phyloP scores from a whole-genome alignment of 1,140 invertebrate species.

The Brevipalpus yothersi region DNA sequence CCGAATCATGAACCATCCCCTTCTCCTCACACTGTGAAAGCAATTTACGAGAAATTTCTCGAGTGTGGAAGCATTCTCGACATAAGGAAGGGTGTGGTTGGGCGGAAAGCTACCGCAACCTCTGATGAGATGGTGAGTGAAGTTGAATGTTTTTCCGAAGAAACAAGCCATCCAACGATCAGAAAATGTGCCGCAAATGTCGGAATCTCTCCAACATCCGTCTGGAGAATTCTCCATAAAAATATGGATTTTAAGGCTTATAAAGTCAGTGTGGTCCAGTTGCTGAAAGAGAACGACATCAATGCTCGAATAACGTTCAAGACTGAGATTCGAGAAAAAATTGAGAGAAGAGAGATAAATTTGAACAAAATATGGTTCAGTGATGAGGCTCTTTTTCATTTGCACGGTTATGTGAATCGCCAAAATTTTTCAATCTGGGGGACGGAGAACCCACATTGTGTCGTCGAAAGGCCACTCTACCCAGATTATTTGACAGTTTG shows the following conservation, averaged over 20 bases:
- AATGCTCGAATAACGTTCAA: slow-evolving; percentile 1
- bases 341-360: neutral
- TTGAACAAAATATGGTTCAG: slow-evolving; percentile 2
- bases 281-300: neutral
- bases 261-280: slow-evolving; percentile 2
- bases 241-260: slow-evolving; percentile 2
- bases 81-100: neutral
- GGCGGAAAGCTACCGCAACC: neutral
- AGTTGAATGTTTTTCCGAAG: neutral
- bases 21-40: neutral
- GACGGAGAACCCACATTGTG: too few relatives aligned
- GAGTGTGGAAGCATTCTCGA: neutral
- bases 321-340: neutral
- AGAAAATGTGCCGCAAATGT: neutral
- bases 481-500: too few relatives aligned
- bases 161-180: neutral
- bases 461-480: too few relatives aligned
- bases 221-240: neutral
- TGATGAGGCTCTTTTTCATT: slow-evolving; percentile 7
- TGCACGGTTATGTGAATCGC: slow-evolving; percentile 1
- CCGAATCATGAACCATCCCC: neutral
- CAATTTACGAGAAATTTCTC: neutral
- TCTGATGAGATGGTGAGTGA: neutral
- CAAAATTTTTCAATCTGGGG: too few relatives aligned
- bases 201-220: neutral